Base-by-base conservation (phyloP, 2,888 invertebrate species). In the Nysson spinosus region DNA sequence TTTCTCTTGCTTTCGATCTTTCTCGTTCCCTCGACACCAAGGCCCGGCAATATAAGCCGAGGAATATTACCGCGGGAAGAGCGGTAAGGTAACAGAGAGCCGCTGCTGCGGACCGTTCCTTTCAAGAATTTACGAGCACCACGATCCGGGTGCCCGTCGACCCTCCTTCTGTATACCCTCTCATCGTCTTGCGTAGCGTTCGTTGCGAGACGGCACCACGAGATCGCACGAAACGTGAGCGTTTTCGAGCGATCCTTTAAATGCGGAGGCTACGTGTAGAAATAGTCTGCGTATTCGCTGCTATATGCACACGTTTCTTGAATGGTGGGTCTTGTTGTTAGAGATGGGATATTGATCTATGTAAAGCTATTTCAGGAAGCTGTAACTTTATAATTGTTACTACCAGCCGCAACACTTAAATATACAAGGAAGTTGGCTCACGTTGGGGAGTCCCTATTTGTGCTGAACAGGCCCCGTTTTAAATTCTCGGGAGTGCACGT, bases 61-160 rank as follows among this genome's bases (percentile, higher is more conserved):
- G 75, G 75, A 75, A 75, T 75, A 75, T 75, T 75, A 75, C 76
- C 76, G 75, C 75, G 75, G 75, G 72, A 70, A 72, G 75, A 72
- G 72, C 72, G 72, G 75, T 67, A 75, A 75, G 75, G 75, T 75
- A 75, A 75, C 75, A 72, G 75, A 75, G 72, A 75, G 75, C 72
- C 75, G 63, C 75, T 69, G 75, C 72, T 72, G 62, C 72, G 75
- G 72, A 72, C 72, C 75, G 75, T 75, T 75, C 75, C 75, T 75
- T 75, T 76, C 65, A 73, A 75, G 75, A 75, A 75, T 75, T 75
- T 75, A 75, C 75, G 75, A 75, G 76, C 75, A 61, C 63, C 73
- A 68, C 72, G 75, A 73, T 72, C 72, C 72, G 76, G 60, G 61
- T 65, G 63, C 71, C 64, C 69, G 66, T 49, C 68, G 55, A 50